Base-by-base conservation (phyloP, 2,797 vertebrate genomes). In the Gymnothorax reevesii region DNA sequence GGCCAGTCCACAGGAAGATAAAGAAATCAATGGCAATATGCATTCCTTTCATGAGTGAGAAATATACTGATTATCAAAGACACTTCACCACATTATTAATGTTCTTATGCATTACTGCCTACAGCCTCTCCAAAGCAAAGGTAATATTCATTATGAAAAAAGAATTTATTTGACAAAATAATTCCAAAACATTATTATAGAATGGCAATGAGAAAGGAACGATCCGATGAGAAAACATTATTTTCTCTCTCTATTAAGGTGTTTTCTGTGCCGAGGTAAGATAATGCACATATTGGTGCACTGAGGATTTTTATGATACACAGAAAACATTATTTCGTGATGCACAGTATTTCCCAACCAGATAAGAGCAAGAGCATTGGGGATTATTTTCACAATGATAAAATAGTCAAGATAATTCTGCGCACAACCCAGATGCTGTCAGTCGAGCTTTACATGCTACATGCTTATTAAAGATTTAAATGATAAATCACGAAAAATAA, bases 361-460 rank as follows among this genome's bases (percentile, higher is more conserved):
- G 25, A 62, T 22, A 13, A 84, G 52, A 83, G 33, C 42, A 33
- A 87, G 3, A 54, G 20, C 52, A 80, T 15, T 3, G 83, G 33
- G 13, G 79, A 8, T 77, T 87, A 55, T 77, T 87, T 59, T 33
- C 20, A 83, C 82, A 27, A 59, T 57, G 73, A 52, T 55, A 42
- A 20, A 57, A 55, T 66, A 62, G 60, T 49, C 77, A 75, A n/a
- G 57, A 79, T 59, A 83, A 27, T 92, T 94, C 91, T 92, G 93
- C 93, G 90, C 94, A 94, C 93, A 91, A 91, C 92, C 92, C 88
- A 88, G 15, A 88, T 62, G 64, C 92, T 94, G 91, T 89, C 91
- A 91, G 89, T 86, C 86, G 89, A 92, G 92, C 90, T 88, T 89
- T 90, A 91, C 95, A 94, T 95, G 94, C 93, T 95, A 93, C 92